Conservation (phyloP, 2,113 vertebrate species). For the Pygoscelis antarcticus region DNA sequence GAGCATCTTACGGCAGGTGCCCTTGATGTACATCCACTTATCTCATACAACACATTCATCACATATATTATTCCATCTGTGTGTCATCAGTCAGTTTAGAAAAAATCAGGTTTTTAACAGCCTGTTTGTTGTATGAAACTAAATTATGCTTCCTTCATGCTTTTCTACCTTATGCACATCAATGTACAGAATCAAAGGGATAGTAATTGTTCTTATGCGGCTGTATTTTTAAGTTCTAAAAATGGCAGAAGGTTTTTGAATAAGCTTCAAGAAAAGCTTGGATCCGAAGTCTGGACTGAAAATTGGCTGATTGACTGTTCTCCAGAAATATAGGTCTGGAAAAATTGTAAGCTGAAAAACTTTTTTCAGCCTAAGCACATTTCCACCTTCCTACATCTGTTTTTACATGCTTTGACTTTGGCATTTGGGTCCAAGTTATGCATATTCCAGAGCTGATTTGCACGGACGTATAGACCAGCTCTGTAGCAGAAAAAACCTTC, state of each 20-base stretch:
- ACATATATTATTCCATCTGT: neutral
- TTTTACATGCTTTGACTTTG: neutral
- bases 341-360: slow-evolving; percentile 28
- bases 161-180: neutral
- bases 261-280: slow-evolving; percentile 26
- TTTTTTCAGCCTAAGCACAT: slow-evolving; percentile 43
- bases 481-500: neutral
- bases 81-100: neutral
- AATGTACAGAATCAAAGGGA: neutral
- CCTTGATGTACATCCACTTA: neutral
- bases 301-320: neutral
- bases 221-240: neutral
- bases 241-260: neutral
- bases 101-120: neutral
- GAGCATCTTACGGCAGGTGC: neutral
- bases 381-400: slow-evolving; percentile 52
- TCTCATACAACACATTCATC: neutral
- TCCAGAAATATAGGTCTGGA: slow-evolving; percentile 42
- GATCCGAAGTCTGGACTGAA: neutral
- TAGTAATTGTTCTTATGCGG: neutral
- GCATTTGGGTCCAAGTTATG: neutral
- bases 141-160: neutral
- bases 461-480: neutral
- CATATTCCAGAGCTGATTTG: neutral
- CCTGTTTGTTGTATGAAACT: neutral